Conservation (phyloP, 2,888 invertebrate genomes). For the Rhamnusium bicolor region DNA sequence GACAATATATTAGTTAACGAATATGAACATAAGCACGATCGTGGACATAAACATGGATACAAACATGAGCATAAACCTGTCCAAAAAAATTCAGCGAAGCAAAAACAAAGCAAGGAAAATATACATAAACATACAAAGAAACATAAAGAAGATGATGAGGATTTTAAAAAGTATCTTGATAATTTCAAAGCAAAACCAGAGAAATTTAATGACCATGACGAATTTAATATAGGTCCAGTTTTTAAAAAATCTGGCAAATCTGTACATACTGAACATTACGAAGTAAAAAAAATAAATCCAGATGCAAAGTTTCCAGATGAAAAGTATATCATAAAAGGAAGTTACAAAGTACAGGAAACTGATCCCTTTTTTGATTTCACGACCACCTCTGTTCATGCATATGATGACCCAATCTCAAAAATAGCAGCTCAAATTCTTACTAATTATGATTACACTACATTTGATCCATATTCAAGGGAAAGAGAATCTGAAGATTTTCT, state of each 20-base stretch:
- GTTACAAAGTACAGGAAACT: constrained; percentile 50
- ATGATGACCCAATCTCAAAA: constrained; percentile 46
- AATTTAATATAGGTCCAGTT: constrained; percentile 38
- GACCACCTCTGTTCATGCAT: constrained; percentile 42
- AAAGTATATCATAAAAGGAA: constrained; percentile 35
- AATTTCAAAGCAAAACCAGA: constrained; percentile 20
- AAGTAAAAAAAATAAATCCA: constrained; percentile 41
- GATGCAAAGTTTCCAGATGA: constrained; percentile 33
- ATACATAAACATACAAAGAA: constrained; percentile 50
- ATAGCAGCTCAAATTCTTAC: constrained; percentile 43
- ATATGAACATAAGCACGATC: constrained; percentile 57
- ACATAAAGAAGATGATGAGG: not conserved
- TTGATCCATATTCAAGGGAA: not conserved
- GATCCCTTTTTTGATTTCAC: constrained; percentile 45
- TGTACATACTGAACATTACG: constrained; percentile 48
- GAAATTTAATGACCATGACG: constrained; percentile 13
- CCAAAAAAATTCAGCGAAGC: constrained; percentile 49
- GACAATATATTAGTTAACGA: constrained; percentile 47
- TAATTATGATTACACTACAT: constrained; percentile 30
- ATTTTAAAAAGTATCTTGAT: not conserved
- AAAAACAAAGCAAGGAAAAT: constrained; percentile 46
- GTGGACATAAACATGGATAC: constrained; percentile 48
- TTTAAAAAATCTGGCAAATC: constrained; percentile 42
- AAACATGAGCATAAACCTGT: constrained; percentile 57
- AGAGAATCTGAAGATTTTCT: not conserved